Evolutionary conservation across 2,113 vertebrate species (phyloP), one percentile per base, ranked within the genome.

Genomic region (Synodontis membranacea): DNA sequence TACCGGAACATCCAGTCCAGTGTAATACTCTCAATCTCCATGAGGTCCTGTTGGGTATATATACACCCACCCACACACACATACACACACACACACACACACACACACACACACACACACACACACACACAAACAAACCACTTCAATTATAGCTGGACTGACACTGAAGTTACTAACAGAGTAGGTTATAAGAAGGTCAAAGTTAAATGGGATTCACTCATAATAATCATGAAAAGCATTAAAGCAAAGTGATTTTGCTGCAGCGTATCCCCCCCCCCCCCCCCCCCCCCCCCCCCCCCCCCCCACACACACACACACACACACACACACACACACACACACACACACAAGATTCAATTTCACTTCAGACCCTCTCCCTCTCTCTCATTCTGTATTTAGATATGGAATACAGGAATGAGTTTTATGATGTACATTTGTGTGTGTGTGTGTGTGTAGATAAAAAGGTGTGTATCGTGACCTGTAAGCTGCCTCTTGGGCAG

Each of bases 1-100:
- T 97, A 98, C 83, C 97, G 96, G 89, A 99, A 99, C 97, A 99
- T 97, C 98, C 98, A 99, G 93, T 99, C 98, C 93, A 99, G 90
- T 0, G 96, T 97, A 93, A 99, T 99, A 92, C 96, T 97, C 90
- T 99, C 98, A 0, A 98, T 98, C 92, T 99, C 97, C 94, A 99
- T 89, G 84, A 99, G 96, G 90, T 98, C 98, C 97, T 99, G 68
- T 64, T 84, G 76, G 92, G 44, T 28, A 31, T 5, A 86, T 34
- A 84, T 52, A 85, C 10, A 86, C 48, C 83, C 48, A 83, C 64
- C 44, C 52, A 81, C 42, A 56, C 56, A 70, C 74, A 68, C 25
- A 82, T 8, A 79, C 87, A 79, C 54, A 72, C 81, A 60, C 74
- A 76, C 44, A 81, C 42, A 56, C 72, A 48, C 83, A 68, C 31